phyloP scores from a whole-genome alignment of 2,113 vertebrate species.

The Trochalopteron elliotii region DNA sequence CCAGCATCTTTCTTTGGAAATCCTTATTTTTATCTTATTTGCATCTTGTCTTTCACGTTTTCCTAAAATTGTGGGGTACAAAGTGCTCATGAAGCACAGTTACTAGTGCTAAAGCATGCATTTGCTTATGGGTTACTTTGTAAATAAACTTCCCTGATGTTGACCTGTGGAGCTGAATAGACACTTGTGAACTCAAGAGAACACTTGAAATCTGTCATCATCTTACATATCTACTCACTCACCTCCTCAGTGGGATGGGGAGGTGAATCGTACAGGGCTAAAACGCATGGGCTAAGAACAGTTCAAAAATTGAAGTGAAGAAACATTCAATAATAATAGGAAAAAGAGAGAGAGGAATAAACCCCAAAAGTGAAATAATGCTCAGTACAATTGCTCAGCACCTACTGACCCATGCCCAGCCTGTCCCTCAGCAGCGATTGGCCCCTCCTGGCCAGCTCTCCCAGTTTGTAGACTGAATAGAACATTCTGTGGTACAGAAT shows the following conservation, averaged over 20 bases:
- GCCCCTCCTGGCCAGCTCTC: not conserved
- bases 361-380: not conserved
- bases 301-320: not conserved
- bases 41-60: not conserved
- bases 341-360: not conserved
- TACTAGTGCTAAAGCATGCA: not conserved
- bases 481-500: not conserved
- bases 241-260: not conserved
- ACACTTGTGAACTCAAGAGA: not conserved
- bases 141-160: not conserved
- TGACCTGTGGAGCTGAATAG: not conserved
- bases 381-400: not conserved
- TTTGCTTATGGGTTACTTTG: not conserved
- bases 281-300: not conserved
- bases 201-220: not conserved
- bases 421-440: not conserved
- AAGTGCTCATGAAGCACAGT: not conserved
- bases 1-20: not conserved
- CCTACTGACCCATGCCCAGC: not conserved
- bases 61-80: not conserved
- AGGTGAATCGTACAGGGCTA: not conserved
- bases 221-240: not conserved
- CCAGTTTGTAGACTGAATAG: fast-evolving
- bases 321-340: not conserved
- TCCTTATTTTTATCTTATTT: not conserved